phyloP scores from a whole-genome alignment of 2,888 invertebrate species.

The Tipula unca region DNA sequence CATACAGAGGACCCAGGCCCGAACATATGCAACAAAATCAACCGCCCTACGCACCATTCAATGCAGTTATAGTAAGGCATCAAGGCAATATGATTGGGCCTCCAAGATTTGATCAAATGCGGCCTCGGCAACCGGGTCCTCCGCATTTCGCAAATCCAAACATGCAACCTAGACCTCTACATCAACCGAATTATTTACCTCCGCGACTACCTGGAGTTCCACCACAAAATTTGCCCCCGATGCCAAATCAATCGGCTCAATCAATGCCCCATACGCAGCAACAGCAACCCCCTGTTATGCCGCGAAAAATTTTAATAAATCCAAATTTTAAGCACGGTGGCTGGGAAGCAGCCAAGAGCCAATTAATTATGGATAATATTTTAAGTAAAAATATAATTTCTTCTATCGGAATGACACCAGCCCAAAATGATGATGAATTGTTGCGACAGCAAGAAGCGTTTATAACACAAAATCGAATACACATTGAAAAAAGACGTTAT shows the following conservation, averaged over 20 bases:
- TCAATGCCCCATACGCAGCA: not conserved
- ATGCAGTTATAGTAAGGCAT: not conserved
- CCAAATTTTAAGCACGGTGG: constrained; percentile 43
- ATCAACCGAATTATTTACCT: not conserved
- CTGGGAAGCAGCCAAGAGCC: constrained; percentile 39
- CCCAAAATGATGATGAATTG: constrained; percentile 38
- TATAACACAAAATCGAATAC: constrained; percentile 41
- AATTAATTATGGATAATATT: constrained; percentile 40
- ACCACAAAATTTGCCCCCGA: not conserved
- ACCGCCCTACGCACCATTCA: not conserved
- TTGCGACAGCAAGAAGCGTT: constrained; percentile 42
- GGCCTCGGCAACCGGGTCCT: not conserved
- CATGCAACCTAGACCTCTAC: not conserved
- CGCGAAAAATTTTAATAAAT: constrained; percentile 39
- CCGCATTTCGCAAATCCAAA: not conserved
- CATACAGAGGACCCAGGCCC: not conserved
- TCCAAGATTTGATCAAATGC: constrained; percentile 16
- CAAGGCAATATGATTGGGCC: not conserved
- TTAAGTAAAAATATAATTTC: not conserved
- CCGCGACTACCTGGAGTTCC: not conserved
- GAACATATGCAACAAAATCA: not conserved
- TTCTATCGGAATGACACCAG: not conserved
- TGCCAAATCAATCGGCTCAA: not conserved
- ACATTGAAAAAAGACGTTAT: constrained; percentile 40
- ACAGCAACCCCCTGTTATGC: constrained; percentile 25